phyloP scores from a whole-genome alignment of 2,113 vertebrate genomes.

The Silurus glanis region DNA sequence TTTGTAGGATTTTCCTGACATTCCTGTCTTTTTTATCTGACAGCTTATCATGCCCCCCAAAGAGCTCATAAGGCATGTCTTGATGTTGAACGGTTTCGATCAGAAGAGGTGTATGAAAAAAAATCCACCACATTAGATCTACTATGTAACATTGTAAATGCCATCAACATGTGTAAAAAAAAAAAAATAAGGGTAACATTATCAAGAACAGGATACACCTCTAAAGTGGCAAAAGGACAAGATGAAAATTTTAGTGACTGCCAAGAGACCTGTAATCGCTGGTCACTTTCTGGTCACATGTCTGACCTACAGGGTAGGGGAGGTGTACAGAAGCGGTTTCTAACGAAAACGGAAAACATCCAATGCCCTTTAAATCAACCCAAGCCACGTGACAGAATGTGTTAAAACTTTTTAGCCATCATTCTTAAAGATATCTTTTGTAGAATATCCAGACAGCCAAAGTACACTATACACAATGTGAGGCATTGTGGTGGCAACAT shows the following conservation, averaged over 20 bases:
- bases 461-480: not conserved
- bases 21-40: not conserved
- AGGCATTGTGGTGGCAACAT: not conserved
- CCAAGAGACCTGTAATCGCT: not conserved
- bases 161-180: not conserved
- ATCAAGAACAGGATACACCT: not conserved
- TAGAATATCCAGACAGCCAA: not conserved
- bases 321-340: not conserved
- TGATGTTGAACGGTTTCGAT: not conserved
- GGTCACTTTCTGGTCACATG: not conserved
- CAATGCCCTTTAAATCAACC: not conserved
- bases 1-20: not conserved
- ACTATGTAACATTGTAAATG: not conserved
- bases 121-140: not conserved
- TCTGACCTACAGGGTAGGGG: not conserved
- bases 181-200: not conserved
- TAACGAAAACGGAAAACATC: not conserved
- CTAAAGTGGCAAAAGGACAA: not conserved
- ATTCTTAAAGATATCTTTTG: not conserved
- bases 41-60: not conserved
- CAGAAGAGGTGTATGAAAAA: not conserved
- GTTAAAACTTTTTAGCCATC: not conserved
- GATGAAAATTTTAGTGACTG: not conserved
- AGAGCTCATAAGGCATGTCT: not conserved
- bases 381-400: not conserved